A percentile compares a stretch with the other conserved stretches of the same genome.
Evolutionary conservation across 2,113 vertebrate species (phyloP).

Genomic region (Macquaria australasica): DNA sequence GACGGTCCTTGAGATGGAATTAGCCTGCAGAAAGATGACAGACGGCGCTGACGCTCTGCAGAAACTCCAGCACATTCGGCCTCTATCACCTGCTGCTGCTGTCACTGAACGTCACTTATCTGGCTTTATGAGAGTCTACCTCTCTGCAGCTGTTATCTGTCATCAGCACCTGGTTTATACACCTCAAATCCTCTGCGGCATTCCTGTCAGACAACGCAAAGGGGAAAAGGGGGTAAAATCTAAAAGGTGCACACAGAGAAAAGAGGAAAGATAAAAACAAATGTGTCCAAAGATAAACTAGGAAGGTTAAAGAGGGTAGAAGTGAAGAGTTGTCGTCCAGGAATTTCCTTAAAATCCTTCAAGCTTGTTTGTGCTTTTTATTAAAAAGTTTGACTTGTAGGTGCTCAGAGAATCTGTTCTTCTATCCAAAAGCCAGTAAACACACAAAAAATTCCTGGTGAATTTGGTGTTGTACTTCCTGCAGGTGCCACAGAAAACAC

Average conservation of each 20-base stretch:
- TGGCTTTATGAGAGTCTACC: conserved; percentile 4
- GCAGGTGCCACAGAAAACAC: background rate
- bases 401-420: background rate
- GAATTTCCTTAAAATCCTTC: background rate
- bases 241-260: background rate
- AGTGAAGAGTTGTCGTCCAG: too few species aligned
- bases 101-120: conserved; percentile 36
- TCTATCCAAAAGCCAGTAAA: background rate
- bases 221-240: background rate
- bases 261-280: background rate
- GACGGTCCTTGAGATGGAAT: conserved; percentile 16
- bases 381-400: background rate
- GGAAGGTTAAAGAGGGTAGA: background rate
- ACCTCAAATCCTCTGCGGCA: background rate
- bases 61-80: background rate
- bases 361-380: background rate
- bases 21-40: conserved; percentile 14
- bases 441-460: too few species aligned
- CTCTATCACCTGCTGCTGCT: conserved; percentile 19
- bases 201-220: background rate
- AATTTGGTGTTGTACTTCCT: background rate
- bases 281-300: background rate
- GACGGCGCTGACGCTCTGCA: background rate
- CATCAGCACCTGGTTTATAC: conserved; percentile 27
- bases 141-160: conserved; percentile 49